Evolutionary conservation across 2,113 vertebrate species (phyloP).

Genomic region (Protobothrops mucrosquamatus): DNA sequence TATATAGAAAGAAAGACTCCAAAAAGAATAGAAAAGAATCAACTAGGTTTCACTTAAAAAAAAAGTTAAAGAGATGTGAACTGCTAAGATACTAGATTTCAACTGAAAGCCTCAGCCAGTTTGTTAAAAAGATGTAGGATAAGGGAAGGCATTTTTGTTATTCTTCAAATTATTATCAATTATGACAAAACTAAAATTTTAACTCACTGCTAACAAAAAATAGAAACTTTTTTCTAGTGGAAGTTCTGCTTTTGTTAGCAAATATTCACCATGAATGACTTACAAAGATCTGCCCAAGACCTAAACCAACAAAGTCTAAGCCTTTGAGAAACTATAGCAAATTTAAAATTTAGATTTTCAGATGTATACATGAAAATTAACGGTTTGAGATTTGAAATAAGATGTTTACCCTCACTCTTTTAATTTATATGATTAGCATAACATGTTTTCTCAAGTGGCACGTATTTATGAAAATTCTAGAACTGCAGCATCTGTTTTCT

Average conservation of each 20-base stretch:
- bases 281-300: neutral
- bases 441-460: neutral
- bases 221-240: neutral
- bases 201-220: neutral
- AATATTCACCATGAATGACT: neutral
- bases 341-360: neutral
- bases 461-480: neutral
- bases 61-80: neutral
- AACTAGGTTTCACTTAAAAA: neutral
- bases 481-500: neutral
- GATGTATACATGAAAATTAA: neutral
- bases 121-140: neutral
- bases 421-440: conserved; percentile 1
- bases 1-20: neutral
- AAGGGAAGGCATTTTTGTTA: neutral
- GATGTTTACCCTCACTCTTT: neutral
- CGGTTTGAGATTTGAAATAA: neutral
- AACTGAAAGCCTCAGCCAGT: neutral
- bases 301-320: neutral
- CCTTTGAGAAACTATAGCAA: neutral
- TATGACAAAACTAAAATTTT: neutral
- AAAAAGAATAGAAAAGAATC: neutral
- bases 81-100: neutral
- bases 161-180: neutral
- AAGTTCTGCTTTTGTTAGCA: neutral